Evolutionary conservation across 2,797 vertebrate species (phyloP), one percentile per base, ranked within the genome.

Genomic region (Cetoscarus ocellatus): DNA sequence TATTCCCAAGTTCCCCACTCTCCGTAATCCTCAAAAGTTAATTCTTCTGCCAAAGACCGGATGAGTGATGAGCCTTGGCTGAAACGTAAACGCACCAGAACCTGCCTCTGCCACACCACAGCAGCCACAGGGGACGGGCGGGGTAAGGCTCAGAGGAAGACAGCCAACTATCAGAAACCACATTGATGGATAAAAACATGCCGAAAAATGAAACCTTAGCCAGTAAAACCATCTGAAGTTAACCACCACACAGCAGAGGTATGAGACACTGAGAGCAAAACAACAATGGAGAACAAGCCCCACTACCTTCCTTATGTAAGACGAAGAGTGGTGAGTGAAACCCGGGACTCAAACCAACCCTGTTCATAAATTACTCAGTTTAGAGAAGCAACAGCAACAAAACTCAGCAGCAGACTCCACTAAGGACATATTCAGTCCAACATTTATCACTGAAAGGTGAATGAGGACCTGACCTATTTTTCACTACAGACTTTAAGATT

Each of bases 81-180:
- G 75, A 84, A 86, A 86, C 6, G 15, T 71, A 84, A 82, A 85
- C 77, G 78, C 70, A 83, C 83, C 78, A 69, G 79, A 81, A 84
- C 79, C 69, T 81, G 72, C 70, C 76, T 75, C 58, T 65, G 72
- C 70, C 72, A 52, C 73, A 86, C 77, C 82, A 59, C 83, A 86
- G 80, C 68, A 67, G 73, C 84, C 77, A 85, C 82, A 72, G 76
- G 77, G 67, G 77, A 77, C 10, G 71, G 73, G 79, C 54, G 75
- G 78, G 71, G 75, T 62, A 51, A 71, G 44, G 67, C 65, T 12
- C 50, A 47, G 49, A 70, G 45, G 59, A 75, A 73, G 67, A 66
- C 40, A 40, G 70, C 78, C 79, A 73, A 73, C 71, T 38, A 38
- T 48, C 58, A 49, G 55, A 73, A 79, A 85, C 73, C 86, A 66